phyloP scores from a whole-genome alignment of 2,797 vertebrate genomes.

The Melanotaenia pygmaea region DNA sequence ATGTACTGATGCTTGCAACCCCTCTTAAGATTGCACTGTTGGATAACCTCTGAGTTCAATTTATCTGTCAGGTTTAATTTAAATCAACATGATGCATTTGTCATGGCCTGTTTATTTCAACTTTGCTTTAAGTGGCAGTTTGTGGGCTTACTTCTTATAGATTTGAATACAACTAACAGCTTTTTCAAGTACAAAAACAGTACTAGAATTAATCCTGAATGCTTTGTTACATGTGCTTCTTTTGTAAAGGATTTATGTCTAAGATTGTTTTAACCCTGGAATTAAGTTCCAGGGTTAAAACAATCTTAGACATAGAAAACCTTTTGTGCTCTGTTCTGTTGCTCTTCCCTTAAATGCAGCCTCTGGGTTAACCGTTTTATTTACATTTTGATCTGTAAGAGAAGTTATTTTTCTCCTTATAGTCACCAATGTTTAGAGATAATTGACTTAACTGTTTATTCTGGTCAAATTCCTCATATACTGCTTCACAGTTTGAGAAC shows the following conservation, averaged over 20 bases:
- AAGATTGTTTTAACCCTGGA: neutral
- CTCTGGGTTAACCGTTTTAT: neutral
- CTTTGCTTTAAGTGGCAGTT: slow-evolving; percentile 56
- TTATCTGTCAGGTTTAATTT: slow-evolving; percentile 72
- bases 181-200: neutral
- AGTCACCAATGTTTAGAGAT: neutral
- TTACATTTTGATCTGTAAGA: neutral
- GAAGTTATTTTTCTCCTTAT: neutral
- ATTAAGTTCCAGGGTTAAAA: no score
- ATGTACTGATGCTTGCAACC: slow-evolving; percentile 67
- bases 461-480: no score
- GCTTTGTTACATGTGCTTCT: neutral
- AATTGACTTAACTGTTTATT: no score
- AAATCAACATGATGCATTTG: slow-evolving; percentile 70
- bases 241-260: neutral
- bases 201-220: neutral
- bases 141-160: slow-evolving; percentile 34
- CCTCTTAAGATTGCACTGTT: slow-evolving; percentile 68
- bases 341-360: neutral
- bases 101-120: slow-evolving; percentile 56
- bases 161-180: slow-evolving; percentile 30
- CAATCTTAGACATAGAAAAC: neutral
- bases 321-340: neutral
- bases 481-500: no score
- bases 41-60: slow-evolving; percentile 73